phyloP scores from a whole-genome alignment of 2,113 vertebrate genomes.

The Chaetodon trifascialis region DNA sequence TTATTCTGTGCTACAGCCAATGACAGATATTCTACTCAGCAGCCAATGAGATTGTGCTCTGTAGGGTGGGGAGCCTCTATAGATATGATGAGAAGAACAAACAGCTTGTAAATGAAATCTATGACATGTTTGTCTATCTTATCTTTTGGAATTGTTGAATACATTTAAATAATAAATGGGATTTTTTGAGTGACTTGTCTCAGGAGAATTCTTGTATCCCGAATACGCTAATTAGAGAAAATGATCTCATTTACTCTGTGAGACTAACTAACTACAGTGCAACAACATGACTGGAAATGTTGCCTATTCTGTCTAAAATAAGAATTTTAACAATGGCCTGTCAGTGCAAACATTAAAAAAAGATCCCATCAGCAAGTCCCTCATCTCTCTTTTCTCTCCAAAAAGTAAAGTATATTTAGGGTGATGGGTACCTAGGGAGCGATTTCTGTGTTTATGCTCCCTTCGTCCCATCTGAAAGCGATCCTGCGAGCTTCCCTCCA shows the following conservation, averaged over 20 bases:
- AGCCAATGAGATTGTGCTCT: constrained; percentile 80
- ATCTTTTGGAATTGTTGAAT: constrained; percentile 87
- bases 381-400: constrained; percentile 57
- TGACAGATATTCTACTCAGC: constrained; percentile 77
- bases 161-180: constrained; percentile 88
- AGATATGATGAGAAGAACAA: constrained; percentile 75
- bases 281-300: constrained; percentile 49
- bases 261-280: constrained; percentile 34
- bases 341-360: constrained; percentile 59
- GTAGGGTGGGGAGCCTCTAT: constrained; percentile 60
- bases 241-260: constrained; percentile 42
- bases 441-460: constrained; percentile 53
- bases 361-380: constrained; percentile 48
- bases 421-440: constrained; percentile 50
- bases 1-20: constrained; percentile 75
- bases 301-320: constrained; percentile 41
- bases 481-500: constrained; percentile 49
- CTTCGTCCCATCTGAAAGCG: constrained; percentile 34
- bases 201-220: constrained; percentile 66
- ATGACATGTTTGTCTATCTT: constrained; percentile 83
- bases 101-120: constrained; percentile 81
- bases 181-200: constrained; percentile 80
- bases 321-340: constrained; percentile 50
- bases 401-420: constrained; percentile 60
- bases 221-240: constrained; percentile 56